Conservation (phyloP, 2,113 vertebrate species). For the Cynopterus brachyotis region DNA sequence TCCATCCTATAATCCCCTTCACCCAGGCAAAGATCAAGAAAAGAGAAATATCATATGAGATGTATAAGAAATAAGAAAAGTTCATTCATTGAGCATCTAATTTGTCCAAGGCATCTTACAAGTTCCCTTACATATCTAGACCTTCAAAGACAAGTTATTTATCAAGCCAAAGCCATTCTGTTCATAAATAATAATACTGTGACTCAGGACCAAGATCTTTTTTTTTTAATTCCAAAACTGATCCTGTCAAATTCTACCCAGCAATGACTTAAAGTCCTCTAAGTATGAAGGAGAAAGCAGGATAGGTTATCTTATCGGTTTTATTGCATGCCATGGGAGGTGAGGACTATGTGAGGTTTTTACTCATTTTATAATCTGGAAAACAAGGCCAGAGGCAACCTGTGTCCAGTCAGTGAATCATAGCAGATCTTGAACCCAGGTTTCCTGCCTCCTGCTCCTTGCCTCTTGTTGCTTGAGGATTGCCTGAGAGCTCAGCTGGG, state of each 20-base stretch:
- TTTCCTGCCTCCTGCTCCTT: not conserved
- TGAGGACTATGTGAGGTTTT: not conserved
- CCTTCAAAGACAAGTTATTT: not conserved
- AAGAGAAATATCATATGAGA: not conserved
- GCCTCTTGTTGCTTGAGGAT: not conserved
- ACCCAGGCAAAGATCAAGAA: conserved; percentile 18
- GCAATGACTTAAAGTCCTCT: conserved; percentile 1
- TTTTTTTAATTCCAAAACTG: not conserved
- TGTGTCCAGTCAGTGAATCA: not conserved
- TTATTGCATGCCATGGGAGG: not conserved
- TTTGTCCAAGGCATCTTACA: not conserved
- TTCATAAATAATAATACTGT: not conserved
- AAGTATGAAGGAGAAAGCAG: not conserved
- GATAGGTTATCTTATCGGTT: not conserved
- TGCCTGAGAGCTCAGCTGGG: not conserved
- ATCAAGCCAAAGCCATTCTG: not conserved
- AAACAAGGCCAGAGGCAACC: not conserved
- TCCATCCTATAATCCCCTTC: not conserved
- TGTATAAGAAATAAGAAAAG: conserved; percentile 24
- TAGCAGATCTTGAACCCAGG: not conserved
- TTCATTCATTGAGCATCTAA: not conserved
- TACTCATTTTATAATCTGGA: conserved; percentile 26
- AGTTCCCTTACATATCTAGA: not conserved
- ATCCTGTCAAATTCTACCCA: not conserved
- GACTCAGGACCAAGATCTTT: not conserved